These are phyloP conservation scores for Lateolabrax maculatus DNA, from an alignment of 2,797 vertebrate genomes.

Conservation along the genomic window DNA sequence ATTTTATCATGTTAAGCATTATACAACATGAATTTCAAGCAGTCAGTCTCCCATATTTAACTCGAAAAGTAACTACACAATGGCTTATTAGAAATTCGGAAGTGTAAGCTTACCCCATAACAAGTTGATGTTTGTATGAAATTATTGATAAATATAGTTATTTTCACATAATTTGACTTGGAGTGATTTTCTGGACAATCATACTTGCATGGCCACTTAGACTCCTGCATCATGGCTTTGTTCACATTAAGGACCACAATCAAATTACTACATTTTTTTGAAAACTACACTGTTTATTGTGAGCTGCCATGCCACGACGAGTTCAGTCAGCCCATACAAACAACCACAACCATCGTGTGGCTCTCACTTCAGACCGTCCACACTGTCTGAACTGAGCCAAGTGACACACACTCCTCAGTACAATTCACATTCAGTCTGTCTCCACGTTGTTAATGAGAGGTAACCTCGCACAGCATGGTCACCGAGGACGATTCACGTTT, in stretches of 20 bases:
- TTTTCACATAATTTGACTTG: too few species aligned
- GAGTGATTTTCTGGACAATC: background rate
- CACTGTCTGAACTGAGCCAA: fast-evolving
- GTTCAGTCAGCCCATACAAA: too few species aligned
- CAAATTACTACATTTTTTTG: background rate
- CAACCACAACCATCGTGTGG: background rate
- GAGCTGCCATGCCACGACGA: background rate
- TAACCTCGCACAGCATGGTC: background rate
- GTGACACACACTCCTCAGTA: fast-evolving
- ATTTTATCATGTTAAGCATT: too few species aligned
- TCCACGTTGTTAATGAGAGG: background rate
- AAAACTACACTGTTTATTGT: background rate
- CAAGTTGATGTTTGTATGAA: background rate
- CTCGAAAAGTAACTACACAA: background rate
- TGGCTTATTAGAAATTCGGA: background rate
- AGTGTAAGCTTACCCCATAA: too few species aligned
- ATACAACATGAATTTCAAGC: background rate
- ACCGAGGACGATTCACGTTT: background rate
- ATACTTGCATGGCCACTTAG: background rate
- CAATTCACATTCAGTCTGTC: background rate
- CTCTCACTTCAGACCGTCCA: background rate
- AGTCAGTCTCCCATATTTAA: background rate
- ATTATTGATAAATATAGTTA: background rate
- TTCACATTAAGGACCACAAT: background rate
- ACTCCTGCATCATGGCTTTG: background rate